Conservation (phyloP, 2,113 vertebrate genomes). For the Proterorhinus semilunaris region DNA sequence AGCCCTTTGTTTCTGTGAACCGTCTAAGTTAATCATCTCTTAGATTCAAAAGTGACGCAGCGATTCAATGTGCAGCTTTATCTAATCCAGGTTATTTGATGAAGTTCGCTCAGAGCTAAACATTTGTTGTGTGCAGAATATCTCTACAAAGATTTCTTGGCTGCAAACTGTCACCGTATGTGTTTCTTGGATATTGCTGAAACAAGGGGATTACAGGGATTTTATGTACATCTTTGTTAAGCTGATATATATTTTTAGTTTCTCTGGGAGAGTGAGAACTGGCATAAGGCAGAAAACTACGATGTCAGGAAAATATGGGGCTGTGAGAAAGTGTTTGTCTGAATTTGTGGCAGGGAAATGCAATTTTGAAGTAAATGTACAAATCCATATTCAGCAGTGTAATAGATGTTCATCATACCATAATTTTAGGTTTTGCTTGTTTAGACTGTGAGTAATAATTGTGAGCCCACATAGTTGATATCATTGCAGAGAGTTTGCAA, state of each 20-base stretch:
- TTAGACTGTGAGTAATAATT: not conserved
- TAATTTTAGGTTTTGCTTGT: not conserved
- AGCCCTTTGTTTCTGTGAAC: constrained; percentile 18
- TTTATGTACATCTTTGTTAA: not conserved
- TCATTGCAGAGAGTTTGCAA: not conserved
- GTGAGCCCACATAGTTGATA: not conserved
- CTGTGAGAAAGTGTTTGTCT: not conserved
- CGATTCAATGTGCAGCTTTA: not conserved
- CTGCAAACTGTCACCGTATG: not conserved
- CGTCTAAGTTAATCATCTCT: constrained; percentile 22
- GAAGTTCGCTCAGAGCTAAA: not conserved
- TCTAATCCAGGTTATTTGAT: not conserved
- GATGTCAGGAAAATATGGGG: not conserved
- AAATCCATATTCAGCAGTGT: not conserved
- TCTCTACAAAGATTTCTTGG: not conserved
- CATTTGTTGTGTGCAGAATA: not conserved
- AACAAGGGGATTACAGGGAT: constrained; percentile 8
- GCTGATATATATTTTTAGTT: constrained; percentile 2
- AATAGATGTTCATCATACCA: not conserved
- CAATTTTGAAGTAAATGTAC: not conserved
- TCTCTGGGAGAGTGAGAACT: not conserved
- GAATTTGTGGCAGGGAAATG: not conserved
- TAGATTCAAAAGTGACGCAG: constrained; percentile 5
- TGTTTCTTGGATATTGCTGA: constrained; percentile 11
- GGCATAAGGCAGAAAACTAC: not conserved